Conservation (phyloP, 2,797 vertebrate species). For the Typhlichthys subterraneus region DNA sequence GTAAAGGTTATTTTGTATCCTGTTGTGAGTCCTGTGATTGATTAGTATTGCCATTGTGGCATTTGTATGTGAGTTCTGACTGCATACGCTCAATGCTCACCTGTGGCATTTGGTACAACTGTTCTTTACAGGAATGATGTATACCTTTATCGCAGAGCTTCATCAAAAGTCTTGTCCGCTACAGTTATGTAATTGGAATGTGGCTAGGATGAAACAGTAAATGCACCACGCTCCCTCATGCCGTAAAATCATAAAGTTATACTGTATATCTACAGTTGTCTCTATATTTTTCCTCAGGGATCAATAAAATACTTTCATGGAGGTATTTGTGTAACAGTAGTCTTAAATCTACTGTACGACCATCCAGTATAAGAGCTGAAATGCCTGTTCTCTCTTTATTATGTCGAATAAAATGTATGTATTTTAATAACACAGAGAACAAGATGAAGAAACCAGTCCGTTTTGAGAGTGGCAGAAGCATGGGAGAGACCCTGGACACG, state of each 20-base stretch:
- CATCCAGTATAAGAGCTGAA: too few species aligned
- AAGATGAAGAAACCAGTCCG: slow-evolving; percentile 58
- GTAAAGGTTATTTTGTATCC: too few species aligned
- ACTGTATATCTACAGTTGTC: too few species aligned
- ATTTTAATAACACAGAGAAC: slow-evolving; percentile 68
- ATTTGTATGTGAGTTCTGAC: slow-evolving; percentile 31
- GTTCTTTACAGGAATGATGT: slow-evolving; percentile 42
- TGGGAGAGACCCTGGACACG: slow-evolving; percentile 72
- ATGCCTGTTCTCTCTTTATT: too few species aligned
- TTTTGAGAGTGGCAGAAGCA: slow-evolving; percentile 63
- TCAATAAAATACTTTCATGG: too few species aligned
- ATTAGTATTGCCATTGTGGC: slow-evolving; percentile 2
- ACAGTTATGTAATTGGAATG: slow-evolving; percentile 61
- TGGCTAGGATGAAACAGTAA: slow-evolving; percentile 34
- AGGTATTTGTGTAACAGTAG: too few species aligned
- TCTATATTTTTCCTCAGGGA: too few species aligned
- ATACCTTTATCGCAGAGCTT: slow-evolving; percentile 33
- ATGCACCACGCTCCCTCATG: slow-evolving; percentile 15
- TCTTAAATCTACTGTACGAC: too few species aligned
- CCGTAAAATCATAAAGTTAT: slow-evolving; percentile 1
- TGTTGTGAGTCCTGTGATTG: too few species aligned
- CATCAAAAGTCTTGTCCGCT: slow-evolving; percentile 21
- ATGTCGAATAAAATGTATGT: neutral
- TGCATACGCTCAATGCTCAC: slow-evolving; percentile 27
- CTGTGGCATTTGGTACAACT: slow-evolving; percentile 15